Percentiles rank a stretch among this genome's conserved stretches.
These are phyloP conservation scores for Anas flavirostris DNA, from an alignment of 2,797 vertebrate species.

Conservation along the genomic window DNA sequence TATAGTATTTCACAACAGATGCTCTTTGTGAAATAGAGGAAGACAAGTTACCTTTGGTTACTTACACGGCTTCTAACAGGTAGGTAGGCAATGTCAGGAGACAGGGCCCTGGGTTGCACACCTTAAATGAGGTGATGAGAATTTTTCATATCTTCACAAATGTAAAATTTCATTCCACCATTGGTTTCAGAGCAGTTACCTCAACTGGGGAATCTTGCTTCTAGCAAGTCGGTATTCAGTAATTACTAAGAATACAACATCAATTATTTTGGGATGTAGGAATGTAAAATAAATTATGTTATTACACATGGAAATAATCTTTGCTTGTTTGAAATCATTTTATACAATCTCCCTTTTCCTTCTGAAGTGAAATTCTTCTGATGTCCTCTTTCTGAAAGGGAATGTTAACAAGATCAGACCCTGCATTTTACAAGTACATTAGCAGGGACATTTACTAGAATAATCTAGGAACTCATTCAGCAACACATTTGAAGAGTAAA, in stretches of 20 bases:
- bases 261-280: neutral
- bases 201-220: neutral
- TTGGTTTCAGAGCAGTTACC: neutral
- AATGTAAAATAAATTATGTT: neutral
- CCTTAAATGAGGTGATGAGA: neutral
- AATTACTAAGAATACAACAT: neutral
- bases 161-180: neutral
- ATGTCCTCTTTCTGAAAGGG: neutral
- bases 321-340: neutral
- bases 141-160: neutral
- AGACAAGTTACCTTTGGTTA: neutral
- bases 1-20: neutral
- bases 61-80: neutral
- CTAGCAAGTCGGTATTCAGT: neutral
- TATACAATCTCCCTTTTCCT: neutral
- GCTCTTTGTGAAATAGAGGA: neutral
- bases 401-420: neutral
- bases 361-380: neutral
- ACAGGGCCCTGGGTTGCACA: neutral
- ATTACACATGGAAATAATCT: neutral
- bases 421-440: conserved; percentile 22
- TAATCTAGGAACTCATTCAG: neutral
- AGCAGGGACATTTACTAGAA: neutral
- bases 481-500: neutral
- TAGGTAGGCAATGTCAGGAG: neutral